Base-by-base conservation (phyloP, 2,113 vertebrate species). In the Clupea harengus region DNA sequence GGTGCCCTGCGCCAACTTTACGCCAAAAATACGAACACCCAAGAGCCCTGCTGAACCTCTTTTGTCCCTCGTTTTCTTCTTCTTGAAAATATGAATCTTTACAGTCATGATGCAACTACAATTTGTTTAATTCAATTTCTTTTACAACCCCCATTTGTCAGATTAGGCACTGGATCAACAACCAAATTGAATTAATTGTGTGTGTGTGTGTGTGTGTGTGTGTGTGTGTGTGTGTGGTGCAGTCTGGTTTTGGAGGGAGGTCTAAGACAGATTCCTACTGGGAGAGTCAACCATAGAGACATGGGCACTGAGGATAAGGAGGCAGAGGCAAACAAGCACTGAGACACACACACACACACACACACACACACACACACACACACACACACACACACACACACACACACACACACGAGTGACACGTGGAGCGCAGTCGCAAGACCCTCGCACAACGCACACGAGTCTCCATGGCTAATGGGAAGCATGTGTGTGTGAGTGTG, bases 281-380 rank as follows among this genome's bases (percentile, higher is more conserved):
- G 2, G 52, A 15, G 4, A 54, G 13, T 52, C 13, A 52, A 11
- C 13, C 15, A 52, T 52, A 11, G 17, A 54, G 15, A 13, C 50
- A 39, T 39, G 39, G 39, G 39, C 39, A 39, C 50, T 52, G 50
- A 11, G 13, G 52, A 4, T 54, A 18, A 54, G 13, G 52, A 54
- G 52, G 17, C 52, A 11, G 47, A 49, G 10, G 13, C 47, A 49
- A 11, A 49, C 2, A 49, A 49, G 47, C 47, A 9, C 47, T 2
- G 13, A 49, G 2, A 64, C 60, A 64, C 22, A 64, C 60, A 25
- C n/a, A 64, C 60, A 72, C 64, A 72, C 64, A 72, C 64, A 72
- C 64, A 72, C 64, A 72, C 20, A 67, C n/a, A n/a, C n/a, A n/a
- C n/a, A n/a, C 60, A 67, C 60, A 67, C n/a, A 67, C 60, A 64